Conservation (phyloP, 2,888 invertebrate species). For the Rhagium mordax region DNA sequence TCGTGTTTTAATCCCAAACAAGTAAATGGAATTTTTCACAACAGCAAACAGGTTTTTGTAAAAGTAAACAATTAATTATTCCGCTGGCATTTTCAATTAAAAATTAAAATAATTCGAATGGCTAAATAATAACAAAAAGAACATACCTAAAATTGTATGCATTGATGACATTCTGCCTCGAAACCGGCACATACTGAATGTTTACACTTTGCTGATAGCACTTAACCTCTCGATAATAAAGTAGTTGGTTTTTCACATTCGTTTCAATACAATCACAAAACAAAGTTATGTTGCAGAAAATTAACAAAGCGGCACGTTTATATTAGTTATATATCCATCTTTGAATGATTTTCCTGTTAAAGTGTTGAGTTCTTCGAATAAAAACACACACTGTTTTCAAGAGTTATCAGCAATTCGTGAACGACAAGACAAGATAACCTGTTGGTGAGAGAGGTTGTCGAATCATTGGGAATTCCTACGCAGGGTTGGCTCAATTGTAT, state of each 20-base stretch:
- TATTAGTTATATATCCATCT: constrained; percentile 4
- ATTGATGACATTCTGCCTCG: neutral
- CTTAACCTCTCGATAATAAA: neutral
- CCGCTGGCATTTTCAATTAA: neutral
- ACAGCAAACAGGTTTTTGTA: neutral
- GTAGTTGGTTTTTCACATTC: neutral
- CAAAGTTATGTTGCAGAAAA: neutral
- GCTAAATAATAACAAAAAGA: neutral
- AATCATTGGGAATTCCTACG: constrained; percentile 22
- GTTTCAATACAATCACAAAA: neutral
- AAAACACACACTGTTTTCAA: constrained; percentile 18
- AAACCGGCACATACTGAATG: neutral
- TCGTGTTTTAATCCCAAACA: neutral
- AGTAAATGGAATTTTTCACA: neutral
- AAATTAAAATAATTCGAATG: neutral
- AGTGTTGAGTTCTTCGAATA: constrained; percentile 6
- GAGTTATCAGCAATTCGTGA: constrained; percentile 23
- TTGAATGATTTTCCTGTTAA: neutral
- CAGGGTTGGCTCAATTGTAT: neutral
- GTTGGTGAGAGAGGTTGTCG: constrained; percentile 21
- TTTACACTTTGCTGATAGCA: neutral
- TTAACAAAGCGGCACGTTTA: constrained; percentile 22
- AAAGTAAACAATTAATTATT: neutral
- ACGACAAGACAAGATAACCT: constrained; percentile 25
- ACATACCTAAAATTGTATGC: neutral